phyloP scores from a whole-genome alignment of 2,888 invertebrate species.

The Ectemnius continuus region DNA sequence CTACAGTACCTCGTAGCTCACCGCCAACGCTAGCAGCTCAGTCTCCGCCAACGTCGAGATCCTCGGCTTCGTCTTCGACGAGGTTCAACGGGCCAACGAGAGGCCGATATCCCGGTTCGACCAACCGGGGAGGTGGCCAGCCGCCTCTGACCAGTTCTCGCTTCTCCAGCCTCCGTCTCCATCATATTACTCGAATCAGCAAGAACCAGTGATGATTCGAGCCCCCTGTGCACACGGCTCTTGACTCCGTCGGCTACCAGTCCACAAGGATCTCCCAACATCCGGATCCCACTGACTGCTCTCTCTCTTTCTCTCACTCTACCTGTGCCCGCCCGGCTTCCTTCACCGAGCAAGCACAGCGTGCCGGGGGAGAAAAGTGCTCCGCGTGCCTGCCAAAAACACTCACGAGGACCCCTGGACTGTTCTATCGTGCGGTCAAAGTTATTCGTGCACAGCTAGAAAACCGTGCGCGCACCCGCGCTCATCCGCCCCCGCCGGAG shows the following conservation, averaged over 20 bases:
- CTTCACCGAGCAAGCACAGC: not conserved
- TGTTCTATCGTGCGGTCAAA: slow-evolving; percentile 1
- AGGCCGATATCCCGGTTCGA: slow-evolving; percentile 59
- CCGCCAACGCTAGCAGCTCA: slow-evolving; percentile 19
- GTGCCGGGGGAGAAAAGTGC: slow-evolving; percentile 5
- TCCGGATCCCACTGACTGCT: not conserved
- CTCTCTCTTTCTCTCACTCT: too few species aligned
- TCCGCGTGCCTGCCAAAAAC: slow-evolving; percentile 22
- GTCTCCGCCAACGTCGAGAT: slow-evolving; percentile 29
- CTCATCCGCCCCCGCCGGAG: not conserved
- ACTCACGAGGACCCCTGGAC: slow-evolving; percentile 10
- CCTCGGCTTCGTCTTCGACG: slow-evolving; percentile 24
- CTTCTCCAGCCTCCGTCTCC: slow-evolving; percentile 8
- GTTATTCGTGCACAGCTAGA: too few species aligned
- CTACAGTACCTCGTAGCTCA: slow-evolving; percentile 74
- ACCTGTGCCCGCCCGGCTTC: not conserved
- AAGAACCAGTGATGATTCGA: not conserved
- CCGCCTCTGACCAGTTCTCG: slow-evolving; percentile 31
- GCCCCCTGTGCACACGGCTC: not conserved
- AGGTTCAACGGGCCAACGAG: slow-evolving; percentile 60
- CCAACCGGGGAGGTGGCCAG: slow-evolving; percentile 66
- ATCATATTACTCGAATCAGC: not conserved
- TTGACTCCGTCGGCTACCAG: too few species aligned
- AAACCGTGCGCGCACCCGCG: not conserved
- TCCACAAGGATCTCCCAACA: not conserved